phyloP scores from a whole-genome alignment of 2,888 invertebrate species.

The Chymomyza procnemis region DNA sequence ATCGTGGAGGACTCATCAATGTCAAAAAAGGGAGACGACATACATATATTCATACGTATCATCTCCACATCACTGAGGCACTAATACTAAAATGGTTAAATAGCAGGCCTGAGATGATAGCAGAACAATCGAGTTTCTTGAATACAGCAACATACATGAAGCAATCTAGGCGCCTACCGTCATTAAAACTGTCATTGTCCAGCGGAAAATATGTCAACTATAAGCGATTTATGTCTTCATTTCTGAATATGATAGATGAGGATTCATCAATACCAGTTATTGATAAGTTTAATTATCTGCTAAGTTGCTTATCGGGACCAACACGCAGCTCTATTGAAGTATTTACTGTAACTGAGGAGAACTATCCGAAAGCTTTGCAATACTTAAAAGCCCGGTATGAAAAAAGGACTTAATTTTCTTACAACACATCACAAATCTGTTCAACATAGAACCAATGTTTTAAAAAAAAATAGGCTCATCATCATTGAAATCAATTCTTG shows the following conservation, averaged over 20 bases:
- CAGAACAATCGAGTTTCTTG: no score
- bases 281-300: background rate
- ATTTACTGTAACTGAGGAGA: constrained; percentile 13
- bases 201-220: constrained; percentile 19
- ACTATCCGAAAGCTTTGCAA: constrained; percentile 15
- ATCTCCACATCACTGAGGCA: no score
- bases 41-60: no score
- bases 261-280: background rate
- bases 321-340: constrained; percentile 10
- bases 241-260: constrained; percentile 9
- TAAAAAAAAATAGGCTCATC: background rate
- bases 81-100: no score
- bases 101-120: no score
- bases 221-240: constrained; percentile 15
- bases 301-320: constrained; percentile 10
- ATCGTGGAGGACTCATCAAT: no score
- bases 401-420: constrained; percentile 19
- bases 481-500: constrained; percentile 12
- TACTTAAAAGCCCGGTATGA: constrained; percentile 15
- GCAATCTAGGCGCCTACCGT: constrained; percentile 7
- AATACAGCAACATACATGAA: no score
- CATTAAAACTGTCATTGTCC: constrained; percentile 10
- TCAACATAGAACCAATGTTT: constrained; percentile 1
- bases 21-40: no score
- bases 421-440: constrained; percentile 20